These are phyloP conservation scores for Pyrgus malvae DNA, from an alignment of 2,888 invertebrate genomes.

Conservation along the genomic window DNA sequence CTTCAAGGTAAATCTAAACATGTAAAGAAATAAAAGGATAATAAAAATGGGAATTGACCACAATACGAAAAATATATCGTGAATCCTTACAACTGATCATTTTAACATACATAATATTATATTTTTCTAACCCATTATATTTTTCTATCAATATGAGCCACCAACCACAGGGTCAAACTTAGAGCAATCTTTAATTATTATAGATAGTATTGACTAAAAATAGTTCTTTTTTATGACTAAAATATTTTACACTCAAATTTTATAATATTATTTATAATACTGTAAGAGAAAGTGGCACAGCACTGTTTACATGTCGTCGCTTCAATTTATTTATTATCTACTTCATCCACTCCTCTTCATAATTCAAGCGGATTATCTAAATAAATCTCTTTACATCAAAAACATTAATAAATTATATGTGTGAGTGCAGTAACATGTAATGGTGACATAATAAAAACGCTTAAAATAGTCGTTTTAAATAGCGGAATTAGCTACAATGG, in stretches of 20 bases:
- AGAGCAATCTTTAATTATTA: too few species aligned
- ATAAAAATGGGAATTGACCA: not conserved
- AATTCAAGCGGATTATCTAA: not conserved
- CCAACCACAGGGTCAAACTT: constrained; percentile 12
- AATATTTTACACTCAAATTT: too few species aligned
- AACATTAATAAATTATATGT: not conserved
- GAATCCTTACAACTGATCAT: too few species aligned
- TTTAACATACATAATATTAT: too few species aligned
- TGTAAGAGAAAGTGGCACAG: not conserved
- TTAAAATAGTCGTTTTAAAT: too few species aligned
- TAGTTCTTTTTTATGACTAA: too few species aligned
- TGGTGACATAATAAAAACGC: too few species aligned
- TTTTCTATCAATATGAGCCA: constrained; percentile 15
- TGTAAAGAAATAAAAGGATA: too few species aligned
- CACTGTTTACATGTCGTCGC: not conserved
- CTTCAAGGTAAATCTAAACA: not conserved
- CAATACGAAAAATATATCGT: too few species aligned
- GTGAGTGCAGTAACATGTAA: too few species aligned
- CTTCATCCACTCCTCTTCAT: not conserved
- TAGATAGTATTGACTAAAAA: too few species aligned
- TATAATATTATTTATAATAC: not conserved
- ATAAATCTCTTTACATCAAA: not conserved
- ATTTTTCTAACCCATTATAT: not conserved
- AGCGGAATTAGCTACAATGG: too few species aligned
- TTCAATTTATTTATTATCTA: not conserved